Evolutionary conservation across 1,140 invertebrate genomes (phyloP).

Genomic region (Brachionus manjavacas): DNA sequence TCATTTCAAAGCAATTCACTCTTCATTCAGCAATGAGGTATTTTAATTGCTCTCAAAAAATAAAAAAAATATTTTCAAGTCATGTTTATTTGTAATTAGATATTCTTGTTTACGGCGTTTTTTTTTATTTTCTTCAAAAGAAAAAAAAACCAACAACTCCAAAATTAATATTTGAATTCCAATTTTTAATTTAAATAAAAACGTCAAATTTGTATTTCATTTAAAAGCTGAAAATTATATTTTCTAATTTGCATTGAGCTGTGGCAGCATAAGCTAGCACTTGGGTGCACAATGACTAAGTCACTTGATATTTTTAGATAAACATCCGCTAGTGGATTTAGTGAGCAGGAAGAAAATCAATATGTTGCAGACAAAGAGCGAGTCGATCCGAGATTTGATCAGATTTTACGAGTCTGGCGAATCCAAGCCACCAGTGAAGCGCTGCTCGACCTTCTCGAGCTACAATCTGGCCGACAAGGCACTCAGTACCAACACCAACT

Average conservation of each 20-base stretch:
- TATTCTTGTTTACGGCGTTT: not conserved
- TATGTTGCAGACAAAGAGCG: not conserved
- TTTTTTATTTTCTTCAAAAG: not conserved
- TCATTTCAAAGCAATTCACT: too few relatives aligned
- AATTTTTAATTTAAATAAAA: not conserved
- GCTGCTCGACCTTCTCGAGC: not conserved
- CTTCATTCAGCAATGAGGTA: not conserved
- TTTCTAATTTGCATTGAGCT: not conserved
- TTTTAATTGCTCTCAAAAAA: not conserved
- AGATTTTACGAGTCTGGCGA: not conserved
- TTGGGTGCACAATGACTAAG: not conserved
- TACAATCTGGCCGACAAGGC: not conserved
- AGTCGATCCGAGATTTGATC: conserved; percentile 2
- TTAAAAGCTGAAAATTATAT: not conserved
- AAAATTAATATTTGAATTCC: not conserved
- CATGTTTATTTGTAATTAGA: not conserved
- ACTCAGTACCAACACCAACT: not conserved
- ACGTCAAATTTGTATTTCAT: not conserved
- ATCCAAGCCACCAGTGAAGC: not conserved
- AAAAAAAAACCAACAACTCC: not conserved
- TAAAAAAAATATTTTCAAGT: not conserved
- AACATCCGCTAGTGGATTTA: not conserved
- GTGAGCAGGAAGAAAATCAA: not conserved
- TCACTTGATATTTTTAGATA: not conserved
- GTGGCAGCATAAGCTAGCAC: not conserved